Percentiles rank a stretch among this genome's conserved stretches.
These are phyloP conservation scores for Diplogasteroides magnus DNA, from an alignment of 1,140 invertebrate species.

Conservation along the genomic window DNA sequence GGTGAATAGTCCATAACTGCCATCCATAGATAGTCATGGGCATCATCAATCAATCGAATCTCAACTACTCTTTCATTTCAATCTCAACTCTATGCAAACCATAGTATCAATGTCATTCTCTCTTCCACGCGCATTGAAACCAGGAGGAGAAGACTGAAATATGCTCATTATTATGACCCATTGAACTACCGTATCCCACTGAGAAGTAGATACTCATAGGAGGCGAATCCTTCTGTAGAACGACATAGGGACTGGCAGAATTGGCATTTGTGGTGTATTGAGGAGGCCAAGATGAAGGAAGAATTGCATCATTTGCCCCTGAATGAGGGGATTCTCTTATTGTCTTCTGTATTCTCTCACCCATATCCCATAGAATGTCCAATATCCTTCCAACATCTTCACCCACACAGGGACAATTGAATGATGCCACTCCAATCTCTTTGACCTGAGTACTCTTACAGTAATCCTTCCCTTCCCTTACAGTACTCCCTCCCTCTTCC, in stretches of 20 bases:
- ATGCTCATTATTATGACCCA: neutral
- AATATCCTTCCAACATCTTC: slow-evolving; percentile 81
- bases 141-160: slow-evolving; percentile 76
- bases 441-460: slow-evolving; percentile 67
- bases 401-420: slow-evolving; percentile 75
- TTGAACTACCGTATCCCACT: slow-evolving; percentile 3
- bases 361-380: slow-evolving; percentile 77
- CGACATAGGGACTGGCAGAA: slow-evolving; percentile 6
- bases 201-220: slow-evolving; percentile 8
- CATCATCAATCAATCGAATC: slow-evolving; percentile 68
- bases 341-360: neutral
- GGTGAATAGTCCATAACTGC: slow-evolving; percentile 94
- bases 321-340: neutral
- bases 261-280: slow-evolving; percentile 11
- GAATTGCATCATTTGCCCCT: slow-evolving; percentile 59
- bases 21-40: slow-evolving; percentile 79
- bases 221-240: neutral
- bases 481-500: neutral
- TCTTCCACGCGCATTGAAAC: slow-evolving; percentile 72
- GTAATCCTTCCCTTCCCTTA: neutral
- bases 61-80: slow-evolving; percentile 76
- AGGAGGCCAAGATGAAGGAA: slow-evolving; percentile 8
- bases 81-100: slow-evolving; percentile 69
- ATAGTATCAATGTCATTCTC: slow-evolving; percentile 79
- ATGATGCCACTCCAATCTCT: slow-evolving; percentile 75